A percentile compares a stretch with the other conserved stretches of the same genome.
phyloP scores from a whole-genome alignment of 35 echinoderm and acorn worm species.

The Lytechinus variegatus region DNA sequence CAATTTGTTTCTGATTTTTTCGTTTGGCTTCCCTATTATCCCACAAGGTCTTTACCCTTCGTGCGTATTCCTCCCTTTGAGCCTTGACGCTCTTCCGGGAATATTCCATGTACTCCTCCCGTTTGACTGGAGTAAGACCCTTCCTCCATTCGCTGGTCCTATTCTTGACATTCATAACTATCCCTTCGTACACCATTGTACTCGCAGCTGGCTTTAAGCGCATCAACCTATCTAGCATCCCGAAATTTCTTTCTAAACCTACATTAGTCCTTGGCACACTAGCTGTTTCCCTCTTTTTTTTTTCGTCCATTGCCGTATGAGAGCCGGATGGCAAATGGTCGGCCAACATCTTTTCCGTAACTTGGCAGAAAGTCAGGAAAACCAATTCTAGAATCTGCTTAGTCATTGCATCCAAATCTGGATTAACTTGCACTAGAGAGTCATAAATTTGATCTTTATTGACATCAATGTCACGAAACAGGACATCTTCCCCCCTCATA shows the following conservation, averaged over 20 bases:
- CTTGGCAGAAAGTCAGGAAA: too few species aligned
- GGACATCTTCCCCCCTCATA: conserved; percentile 49
- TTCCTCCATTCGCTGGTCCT: conserved; percentile 48
- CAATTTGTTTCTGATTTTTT: neutral
- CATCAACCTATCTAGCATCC: too few species aligned
- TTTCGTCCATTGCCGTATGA: conserved; percentile 39
- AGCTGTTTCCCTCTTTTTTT: conserved; percentile 21
- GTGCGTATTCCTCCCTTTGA: neutral
- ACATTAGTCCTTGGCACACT: conserved; percentile 42
- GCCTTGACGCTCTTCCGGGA: neutral
- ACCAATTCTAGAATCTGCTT: conserved; percentile 22
- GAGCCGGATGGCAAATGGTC: conserved; percentile 8
- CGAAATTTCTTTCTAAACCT: too few species aligned
- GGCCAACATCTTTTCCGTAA: too few species aligned
- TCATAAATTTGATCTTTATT: neutral
- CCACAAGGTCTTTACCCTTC: neutral
- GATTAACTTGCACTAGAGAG: too few species aligned
- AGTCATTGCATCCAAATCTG: neutral
- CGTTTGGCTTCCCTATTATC: neutral
- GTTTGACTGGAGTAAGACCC: neutral
- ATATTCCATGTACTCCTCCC: conserved; percentile 27
- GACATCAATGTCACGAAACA: conserved; percentile 47
- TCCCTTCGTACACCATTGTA: neutral
- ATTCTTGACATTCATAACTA: conserved; percentile 45
- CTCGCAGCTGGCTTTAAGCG: too few species aligned